Percentiles rank a stretch among this genome's conserved stretches.
These are phyloP conservation scores for Orchestia grillus DNA, from an alignment of 1,140 invertebrate species.

Conservation along the genomic window DNA sequence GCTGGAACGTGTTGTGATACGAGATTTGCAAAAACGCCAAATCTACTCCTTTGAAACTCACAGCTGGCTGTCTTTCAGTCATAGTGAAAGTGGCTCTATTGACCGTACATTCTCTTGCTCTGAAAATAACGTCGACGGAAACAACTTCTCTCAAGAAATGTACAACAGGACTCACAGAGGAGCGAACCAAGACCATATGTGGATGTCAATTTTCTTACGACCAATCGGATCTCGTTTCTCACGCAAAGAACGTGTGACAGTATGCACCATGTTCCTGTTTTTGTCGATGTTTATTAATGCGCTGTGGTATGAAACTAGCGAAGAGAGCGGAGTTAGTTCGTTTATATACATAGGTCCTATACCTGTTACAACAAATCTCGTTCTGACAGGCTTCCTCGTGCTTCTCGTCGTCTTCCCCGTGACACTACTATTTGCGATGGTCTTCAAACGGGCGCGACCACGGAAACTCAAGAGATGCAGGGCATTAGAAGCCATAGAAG, in stretches of 20 bases:
- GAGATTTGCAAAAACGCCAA: conserved; percentile 13
- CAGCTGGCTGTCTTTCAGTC: conserved; percentile 26
- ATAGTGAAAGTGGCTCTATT: conserved; percentile 3
- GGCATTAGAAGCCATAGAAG: conserved; percentile 55
- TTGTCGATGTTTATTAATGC: conserved; percentile 55
- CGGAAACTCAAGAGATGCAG: conserved; percentile 53
- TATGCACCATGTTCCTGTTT: conserved; percentile 53
- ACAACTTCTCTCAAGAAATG: conserved; percentile 57
- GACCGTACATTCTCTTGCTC: conserved; percentile 43
- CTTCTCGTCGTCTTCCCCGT: conserved; percentile 49
- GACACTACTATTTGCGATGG: neutral
- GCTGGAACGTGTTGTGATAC: conserved; percentile 36
- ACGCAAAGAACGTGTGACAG: conserved; percentile 52
- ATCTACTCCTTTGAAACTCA: conserved; percentile 30
- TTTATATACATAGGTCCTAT: conserved; percentile 56
- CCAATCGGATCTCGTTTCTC: conserved; percentile 57
- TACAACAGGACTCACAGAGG: conserved; percentile 54
- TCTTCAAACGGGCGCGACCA: conserved; percentile 58
- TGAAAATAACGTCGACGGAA: conserved; percentile 24
- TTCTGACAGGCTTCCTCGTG: conserved; percentile 30
- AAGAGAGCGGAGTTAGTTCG: neutral
- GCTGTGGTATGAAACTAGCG: conserved; percentile 50
- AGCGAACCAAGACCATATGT: conserved; percentile 59
- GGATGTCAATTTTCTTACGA: conserved; percentile 58
- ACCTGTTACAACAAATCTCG: conserved; percentile 32